Conservation (phyloP, 2,888 invertebrate genomes). For the Lithophane leautieri region DNA sequence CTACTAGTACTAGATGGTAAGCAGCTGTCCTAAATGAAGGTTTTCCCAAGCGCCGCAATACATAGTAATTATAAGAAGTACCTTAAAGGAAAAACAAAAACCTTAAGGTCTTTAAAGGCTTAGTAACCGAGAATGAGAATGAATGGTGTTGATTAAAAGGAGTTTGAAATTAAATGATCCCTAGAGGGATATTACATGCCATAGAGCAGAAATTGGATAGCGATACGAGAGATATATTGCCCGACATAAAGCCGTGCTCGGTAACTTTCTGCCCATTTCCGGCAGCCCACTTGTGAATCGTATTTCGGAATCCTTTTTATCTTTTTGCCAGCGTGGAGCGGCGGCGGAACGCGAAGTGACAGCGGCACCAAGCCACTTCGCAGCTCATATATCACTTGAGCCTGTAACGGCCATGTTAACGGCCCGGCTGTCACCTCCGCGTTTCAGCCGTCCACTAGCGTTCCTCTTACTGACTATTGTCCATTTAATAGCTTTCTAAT, state of each 20-base stretch:
- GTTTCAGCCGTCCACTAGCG: slow-evolving; percentile 80
- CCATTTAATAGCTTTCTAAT: slow-evolving; percentile 77
- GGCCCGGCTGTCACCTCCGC: slow-evolving; percentile 87
- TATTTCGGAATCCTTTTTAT: slow-evolving; percentile 89
- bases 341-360: slow-evolving; percentile 86
- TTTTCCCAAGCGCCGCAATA: slow-evolving; percentile 5
- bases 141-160: slow-evolving; percentile 83
- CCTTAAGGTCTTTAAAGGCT: slow-evolving; percentile 32
- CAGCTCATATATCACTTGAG: slow-evolving; percentile 89
- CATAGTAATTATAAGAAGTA: no score
- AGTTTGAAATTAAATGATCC: slow-evolving; percentile 85
- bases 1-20: slow-evolving; percentile 3
- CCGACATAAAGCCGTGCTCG: slow-evolving; percentile 87
- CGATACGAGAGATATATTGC: slow-evolving; percentile 89
- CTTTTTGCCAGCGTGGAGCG: slow-evolving; percentile 85
- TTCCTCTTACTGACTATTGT: slow-evolving; percentile 72
- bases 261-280: slow-evolving; percentile 89
- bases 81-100: slow-evolving; percentile 23
- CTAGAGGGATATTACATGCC: slow-evolving; percentile 87
- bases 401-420: slow-evolving; percentile 87
- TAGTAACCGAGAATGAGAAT: slow-evolving; percentile 75
- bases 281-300: slow-evolving; percentile 89
- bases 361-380: slow-evolving; percentile 89
- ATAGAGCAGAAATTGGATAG: slow-evolving; percentile 89
- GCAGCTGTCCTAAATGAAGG: not conserved